Conservation (phyloP, 2,888 invertebrate species). For the Zeuzera pyrina region DNA sequence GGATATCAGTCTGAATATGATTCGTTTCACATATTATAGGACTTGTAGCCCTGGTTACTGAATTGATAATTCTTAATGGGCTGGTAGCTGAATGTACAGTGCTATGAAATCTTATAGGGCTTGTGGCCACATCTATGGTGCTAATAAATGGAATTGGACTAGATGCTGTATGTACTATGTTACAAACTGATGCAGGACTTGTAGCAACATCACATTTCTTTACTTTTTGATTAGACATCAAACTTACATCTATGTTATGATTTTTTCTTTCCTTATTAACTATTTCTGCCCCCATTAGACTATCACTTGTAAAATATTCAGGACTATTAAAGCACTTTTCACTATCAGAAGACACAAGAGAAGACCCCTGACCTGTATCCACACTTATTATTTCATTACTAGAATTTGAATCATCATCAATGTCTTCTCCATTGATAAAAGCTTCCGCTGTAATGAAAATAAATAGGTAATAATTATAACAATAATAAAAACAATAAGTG, state of each 20-base stretch:
- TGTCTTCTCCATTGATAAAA: too few relatives aligned
- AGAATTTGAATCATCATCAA: constrained; percentile 22
- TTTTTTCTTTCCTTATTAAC: constrained; percentile 10
- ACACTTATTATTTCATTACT: constrained; percentile 36
- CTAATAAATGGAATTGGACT: constrained; percentile 15
- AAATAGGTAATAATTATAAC: too few relatives aligned
- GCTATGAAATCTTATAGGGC: constrained; percentile 18
- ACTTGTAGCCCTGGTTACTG: constrained; percentile 19
- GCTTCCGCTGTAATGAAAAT: too few relatives aligned
- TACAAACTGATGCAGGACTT: too few relatives aligned
- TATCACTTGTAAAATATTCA: constrained; percentile 31
- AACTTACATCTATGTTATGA: too few relatives aligned
- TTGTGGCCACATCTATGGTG: constrained; percentile 14
- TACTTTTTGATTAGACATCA: too few relatives aligned
- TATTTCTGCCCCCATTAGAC: constrained; percentile 9
- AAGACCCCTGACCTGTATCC: constrained; percentile 59
- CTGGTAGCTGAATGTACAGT: constrained; percentile 18
- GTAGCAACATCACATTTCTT: too few relatives aligned
- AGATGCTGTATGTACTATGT: too few relatives aligned
- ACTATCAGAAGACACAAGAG: constrained; percentile 45
- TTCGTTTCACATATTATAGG: too few relatives aligned
- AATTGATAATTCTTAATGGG: constrained; percentile 17
- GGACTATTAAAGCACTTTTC: constrained; percentile 48
- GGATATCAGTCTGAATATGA: too few relatives aligned
- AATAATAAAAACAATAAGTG: too few relatives aligned